phyloP scores from a whole-genome alignment of 2,113 vertebrate species.

The Bolborhynchus lineola region DNA sequence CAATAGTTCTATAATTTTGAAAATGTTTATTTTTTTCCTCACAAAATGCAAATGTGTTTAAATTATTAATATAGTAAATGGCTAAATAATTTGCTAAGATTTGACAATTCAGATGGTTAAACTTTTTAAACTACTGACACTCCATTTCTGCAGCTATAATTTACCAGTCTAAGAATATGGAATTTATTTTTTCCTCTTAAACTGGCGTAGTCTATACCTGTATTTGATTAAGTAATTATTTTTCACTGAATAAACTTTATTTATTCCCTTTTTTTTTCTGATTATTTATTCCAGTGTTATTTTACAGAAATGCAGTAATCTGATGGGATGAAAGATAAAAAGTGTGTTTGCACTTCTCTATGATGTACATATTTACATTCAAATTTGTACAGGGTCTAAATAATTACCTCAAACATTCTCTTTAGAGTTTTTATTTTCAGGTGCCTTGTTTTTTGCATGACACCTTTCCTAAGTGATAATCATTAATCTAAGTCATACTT shows the following conservation, averaged over 20 bases:
- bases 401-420: background rate
- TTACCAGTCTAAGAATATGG: background rate
- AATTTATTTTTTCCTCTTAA: background rate
- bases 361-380: background rate
- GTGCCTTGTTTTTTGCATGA: background rate
- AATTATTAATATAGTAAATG: background rate
- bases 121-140: background rate
- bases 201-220: background rate
- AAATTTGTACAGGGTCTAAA: background rate
- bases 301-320: background rate
- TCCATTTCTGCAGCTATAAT: background rate
- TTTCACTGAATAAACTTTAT: background rate
- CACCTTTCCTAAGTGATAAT: background rate
- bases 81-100: background rate
- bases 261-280: background rate
- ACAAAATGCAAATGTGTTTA: background rate
- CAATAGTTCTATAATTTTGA: background rate
- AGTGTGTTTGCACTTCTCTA: background rate
- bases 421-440: background rate
- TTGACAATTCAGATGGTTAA: background rate
- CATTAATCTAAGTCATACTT: slow-evolving; percentile 6
- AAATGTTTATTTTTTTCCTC: background rate
- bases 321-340: background rate
- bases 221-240: background rate
- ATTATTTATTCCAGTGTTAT: background rate